Conservation (phyloP, 2,113 vertebrate genomes). For the Plotosus lineatus region DNA sequence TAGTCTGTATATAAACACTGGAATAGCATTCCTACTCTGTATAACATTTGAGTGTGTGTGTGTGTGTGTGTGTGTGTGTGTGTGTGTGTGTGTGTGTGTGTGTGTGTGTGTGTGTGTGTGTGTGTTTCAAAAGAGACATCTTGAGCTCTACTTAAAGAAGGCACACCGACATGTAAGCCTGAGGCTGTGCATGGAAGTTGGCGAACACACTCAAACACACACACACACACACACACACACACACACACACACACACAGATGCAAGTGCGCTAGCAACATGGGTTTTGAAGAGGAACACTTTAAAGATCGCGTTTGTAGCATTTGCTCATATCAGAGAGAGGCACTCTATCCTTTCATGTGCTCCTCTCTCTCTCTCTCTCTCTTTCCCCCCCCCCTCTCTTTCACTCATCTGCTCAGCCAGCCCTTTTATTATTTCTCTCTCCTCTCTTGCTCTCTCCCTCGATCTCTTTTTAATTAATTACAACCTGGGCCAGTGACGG, state of each 20-base stretch:
- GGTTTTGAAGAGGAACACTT: conserved; percentile 56
- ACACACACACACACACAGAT: conserved; percentile 31
- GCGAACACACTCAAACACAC: conserved; percentile 34
- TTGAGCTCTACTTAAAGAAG: conserved; percentile 50
- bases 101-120: conserved; percentile 27
- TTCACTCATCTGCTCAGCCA: conserved; percentile 53
- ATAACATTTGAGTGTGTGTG: conserved; percentile 3
- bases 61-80: background rate
- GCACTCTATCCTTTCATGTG: conserved; percentile 54
- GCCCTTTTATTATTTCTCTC: conserved; percentile 61
- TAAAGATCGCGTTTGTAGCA: conserved; percentile 57
- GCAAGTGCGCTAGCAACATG: conserved; percentile 44
- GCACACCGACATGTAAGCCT: conserved; percentile 51
- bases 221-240: conserved; percentile 45
- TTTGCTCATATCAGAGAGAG: conserved; percentile 56
- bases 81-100: conserved; percentile 2
- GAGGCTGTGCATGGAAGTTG: conserved; percentile 53
- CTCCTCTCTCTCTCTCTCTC: conserved; percentile 40
- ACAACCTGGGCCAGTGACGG: conserved; percentile 82
- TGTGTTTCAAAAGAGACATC: conserved; percentile 51
- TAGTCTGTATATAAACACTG: conserved; percentile 4
- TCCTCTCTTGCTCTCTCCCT: conserved; percentile 44
- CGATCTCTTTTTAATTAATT: conserved; percentile 88
- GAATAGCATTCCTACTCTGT: conserved; percentile 36
- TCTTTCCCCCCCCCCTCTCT: conserved; percentile 32